A percentile compares a stretch with the other conserved stretches of the same genome.
phyloP scores from a whole-genome alignment of 2,113 vertebrate genomes.

The Crypturellus undulatus region DNA sequence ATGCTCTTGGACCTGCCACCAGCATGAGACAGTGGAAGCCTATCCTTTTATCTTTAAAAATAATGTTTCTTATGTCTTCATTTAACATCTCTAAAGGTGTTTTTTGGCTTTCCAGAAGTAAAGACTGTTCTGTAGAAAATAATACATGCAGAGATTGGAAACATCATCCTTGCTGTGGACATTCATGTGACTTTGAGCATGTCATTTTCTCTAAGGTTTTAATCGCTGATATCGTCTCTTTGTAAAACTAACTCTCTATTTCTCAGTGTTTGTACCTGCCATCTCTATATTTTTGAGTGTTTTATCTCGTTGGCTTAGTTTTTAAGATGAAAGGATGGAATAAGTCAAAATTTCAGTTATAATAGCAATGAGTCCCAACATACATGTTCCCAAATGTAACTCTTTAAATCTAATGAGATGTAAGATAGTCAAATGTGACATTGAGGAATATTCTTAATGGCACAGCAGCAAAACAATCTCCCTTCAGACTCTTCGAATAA shows the following conservation, averaged over 20 bases:
- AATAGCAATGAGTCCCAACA: background rate
- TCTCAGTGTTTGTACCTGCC: background rate
- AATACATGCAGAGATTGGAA: background rate
- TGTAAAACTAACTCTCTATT: background rate
- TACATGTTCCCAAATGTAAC: background rate
- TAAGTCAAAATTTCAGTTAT: background rate
- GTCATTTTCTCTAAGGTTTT: background rate
- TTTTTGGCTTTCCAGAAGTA: background rate
- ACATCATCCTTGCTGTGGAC: background rate
- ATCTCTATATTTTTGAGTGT: background rate
- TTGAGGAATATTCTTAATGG: background rate
- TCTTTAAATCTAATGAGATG: background rate
- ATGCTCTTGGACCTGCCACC: background rate
- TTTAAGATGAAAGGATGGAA: background rate
- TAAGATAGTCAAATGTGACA: conserved; percentile 17
- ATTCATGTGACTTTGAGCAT: background rate
- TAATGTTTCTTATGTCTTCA: background rate
- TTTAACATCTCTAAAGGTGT: background rate
- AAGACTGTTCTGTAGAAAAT: background rate
- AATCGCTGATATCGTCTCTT: background rate
- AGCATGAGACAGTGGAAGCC: background rate
- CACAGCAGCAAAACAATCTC: conserved; percentile 24
- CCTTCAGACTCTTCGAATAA: conserved; percentile 37
- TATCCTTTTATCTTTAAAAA: background rate
- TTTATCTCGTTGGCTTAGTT: background rate